Evolutionary conservation across 2,888 invertebrate species (phyloP).

Genomic region (Anticlea derivata): DNA sequence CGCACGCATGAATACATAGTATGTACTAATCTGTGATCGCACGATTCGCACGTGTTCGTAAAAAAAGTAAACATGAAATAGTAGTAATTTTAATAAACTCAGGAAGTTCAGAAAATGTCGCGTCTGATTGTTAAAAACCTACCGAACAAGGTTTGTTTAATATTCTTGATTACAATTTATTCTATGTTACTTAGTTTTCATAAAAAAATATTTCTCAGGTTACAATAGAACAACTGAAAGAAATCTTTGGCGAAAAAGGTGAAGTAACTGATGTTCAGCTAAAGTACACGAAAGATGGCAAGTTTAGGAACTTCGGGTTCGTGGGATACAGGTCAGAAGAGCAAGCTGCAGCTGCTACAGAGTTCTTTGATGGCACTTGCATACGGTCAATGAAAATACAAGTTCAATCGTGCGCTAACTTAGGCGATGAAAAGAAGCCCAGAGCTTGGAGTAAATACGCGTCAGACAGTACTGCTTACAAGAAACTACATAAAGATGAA

Average conservation of each 20-base stretch:
- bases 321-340: conserved; percentile 93
- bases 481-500: conserved; percentile 75
- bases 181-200: neutral
- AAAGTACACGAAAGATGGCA: conserved; percentile 95
- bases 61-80: too few relatives aligned
- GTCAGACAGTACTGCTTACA: conserved; percentile 87
- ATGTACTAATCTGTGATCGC: too few relatives aligned
- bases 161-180: too few relatives aligned
- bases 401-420: conserved; percentile 88
- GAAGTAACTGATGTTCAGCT: conserved; percentile 96
- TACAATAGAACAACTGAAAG: conserved; percentile 89
- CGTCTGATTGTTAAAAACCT: conserved; percentile 95
- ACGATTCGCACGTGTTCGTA: too few relatives aligned
- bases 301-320: conserved; percentile 96
- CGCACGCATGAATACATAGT: too few relatives aligned
- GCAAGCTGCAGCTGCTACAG: conserved; percentile 90
- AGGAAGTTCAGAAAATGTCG: too few relatives aligned
- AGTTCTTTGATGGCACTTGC: conserved; percentile 92
- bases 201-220: conserved; percentile 79
- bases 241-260: conserved; percentile 91
- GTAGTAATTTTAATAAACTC: too few relatives aligned
- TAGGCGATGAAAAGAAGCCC: conserved; percentile 90
- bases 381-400: conserved; percentile 92
- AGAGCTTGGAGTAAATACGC: conserved; percentile 97
- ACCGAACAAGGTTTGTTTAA: conserved; percentile 89